These are phyloP conservation scores for Lucilia sericata DNA, from an alignment of 1,140 invertebrate species.

Conservation along the genomic window DNA sequence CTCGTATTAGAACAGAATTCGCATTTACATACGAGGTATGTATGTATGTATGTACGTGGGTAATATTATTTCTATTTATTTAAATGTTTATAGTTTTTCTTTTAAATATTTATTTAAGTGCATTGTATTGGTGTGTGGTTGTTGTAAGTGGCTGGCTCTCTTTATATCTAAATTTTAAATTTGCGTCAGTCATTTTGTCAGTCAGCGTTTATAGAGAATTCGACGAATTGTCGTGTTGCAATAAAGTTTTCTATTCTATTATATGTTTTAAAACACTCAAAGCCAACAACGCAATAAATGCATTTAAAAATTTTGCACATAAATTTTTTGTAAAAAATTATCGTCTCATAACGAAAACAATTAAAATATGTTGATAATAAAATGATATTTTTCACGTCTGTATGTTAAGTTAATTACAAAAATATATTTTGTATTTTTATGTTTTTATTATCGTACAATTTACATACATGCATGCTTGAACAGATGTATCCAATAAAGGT, in stretches of 20 bases:
- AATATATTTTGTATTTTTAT: too few relatives aligned
- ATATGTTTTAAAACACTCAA: conserved; percentile 13
- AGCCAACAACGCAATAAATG: conserved; percentile 34
- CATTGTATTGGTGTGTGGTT: too few relatives aligned
- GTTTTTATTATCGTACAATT: too few relatives aligned
- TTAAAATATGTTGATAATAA: conserved; percentile 30
- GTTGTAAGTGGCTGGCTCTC: too few relatives aligned
- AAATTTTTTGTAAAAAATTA: conserved; percentile 31
- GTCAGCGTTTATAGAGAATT: neutral
- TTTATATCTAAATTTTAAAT: neutral
- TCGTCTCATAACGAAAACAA: conserved; percentile 33
- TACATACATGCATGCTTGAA: too few relatives aligned
- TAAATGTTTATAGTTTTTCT: too few relatives aligned
- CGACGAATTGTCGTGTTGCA: neutral
- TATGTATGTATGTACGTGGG: neutral
- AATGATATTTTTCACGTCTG: neutral
- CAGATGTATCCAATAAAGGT: too few relatives aligned
- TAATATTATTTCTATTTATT: neutral
- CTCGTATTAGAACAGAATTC: neutral
- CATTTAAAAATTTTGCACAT: neutral
- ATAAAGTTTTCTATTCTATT: conserved; percentile 5
- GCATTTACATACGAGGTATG: neutral
- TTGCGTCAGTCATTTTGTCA: neutral
- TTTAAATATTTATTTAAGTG: too few relatives aligned
- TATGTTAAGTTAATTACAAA: too few relatives aligned